These are phyloP conservation scores for Ptychochromis oligacanthus DNA, from an alignment of 2,113 vertebrate genomes.

Conservation along the genomic window DNA sequence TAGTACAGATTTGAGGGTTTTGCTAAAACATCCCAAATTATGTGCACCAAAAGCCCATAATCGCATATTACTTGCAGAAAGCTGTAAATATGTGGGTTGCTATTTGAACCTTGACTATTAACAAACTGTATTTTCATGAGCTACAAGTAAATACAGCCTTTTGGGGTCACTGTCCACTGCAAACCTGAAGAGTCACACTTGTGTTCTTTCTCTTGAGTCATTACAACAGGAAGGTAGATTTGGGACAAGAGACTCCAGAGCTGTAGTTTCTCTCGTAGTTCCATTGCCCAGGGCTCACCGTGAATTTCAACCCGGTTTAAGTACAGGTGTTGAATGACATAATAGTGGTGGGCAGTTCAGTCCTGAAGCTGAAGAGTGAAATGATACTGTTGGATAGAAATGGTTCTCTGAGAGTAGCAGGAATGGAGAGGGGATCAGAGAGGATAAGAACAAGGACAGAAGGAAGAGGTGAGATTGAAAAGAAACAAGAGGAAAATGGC, in stretches of 20 bases:
- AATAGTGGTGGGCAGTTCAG: slow-evolving; percentile 73
- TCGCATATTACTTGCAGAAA: slow-evolving; percentile 53
- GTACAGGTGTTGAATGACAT: slow-evolving; percentile 74
- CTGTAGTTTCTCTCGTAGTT: slow-evolving; percentile 12
- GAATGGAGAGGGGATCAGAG: slow-evolving; percentile 71
- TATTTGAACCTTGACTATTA: slow-evolving; percentile 31
- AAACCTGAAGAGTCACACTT: not conserved
- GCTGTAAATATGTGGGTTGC: slow-evolving; percentile 52
- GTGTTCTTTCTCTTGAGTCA: slow-evolving; percentile 3
- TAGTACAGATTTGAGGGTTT: slow-evolving; percentile 66
- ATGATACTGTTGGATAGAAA: slow-evolving; percentile 74
- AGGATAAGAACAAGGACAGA: slow-evolving; percentile 68
- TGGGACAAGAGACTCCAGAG: slow-evolving; percentile 21
- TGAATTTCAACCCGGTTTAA: slow-evolving; percentile 65
- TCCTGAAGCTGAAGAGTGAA: slow-evolving; percentile 70
- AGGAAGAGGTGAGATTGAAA: slow-evolving; percentile 74
- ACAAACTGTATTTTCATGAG: not conserved
- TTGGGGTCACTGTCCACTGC: not conserved
- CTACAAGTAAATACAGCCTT: slow-evolving; percentile 12
- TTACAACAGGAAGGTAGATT: slow-evolving; percentile 34
- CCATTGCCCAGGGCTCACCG: slow-evolving; percentile 21
- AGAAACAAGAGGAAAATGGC: slow-evolving; percentile 77
- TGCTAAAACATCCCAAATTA: slow-evolving; percentile 56
- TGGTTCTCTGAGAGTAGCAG: slow-evolving; percentile 54
- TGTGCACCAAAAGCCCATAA: slow-evolving; percentile 55